Percentiles rank a stretch among this genome's conserved stretches.
phyloP scores from a whole-genome alignment of 2,888 invertebrate species.

The Adineta ricciae region DNA sequence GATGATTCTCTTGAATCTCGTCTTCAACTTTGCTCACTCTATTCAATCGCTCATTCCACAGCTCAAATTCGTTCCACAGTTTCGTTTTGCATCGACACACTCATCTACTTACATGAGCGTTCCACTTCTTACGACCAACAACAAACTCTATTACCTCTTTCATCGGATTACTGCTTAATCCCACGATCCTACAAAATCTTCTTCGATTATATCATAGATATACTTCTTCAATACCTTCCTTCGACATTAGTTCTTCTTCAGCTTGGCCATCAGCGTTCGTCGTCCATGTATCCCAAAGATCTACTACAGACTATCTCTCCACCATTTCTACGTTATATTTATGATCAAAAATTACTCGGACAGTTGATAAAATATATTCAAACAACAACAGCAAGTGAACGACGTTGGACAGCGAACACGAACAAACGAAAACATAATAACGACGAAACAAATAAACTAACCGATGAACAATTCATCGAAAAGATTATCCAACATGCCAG shows the following conservation, averaged over 20 bases:
- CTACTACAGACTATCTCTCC: background rate
- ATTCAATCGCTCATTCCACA: background rate
- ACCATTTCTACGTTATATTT: background rate
- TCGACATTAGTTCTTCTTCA: background rate
- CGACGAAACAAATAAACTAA: background rate
- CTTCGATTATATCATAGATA: background rate
- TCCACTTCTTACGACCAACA: background rate
- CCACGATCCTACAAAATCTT: background rate
- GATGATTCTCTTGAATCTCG: background rate
- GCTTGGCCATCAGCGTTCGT: background rate
- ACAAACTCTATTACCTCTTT: background rate
- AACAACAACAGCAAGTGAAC: background rate
- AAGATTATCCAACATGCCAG: conserved; percentile 7
- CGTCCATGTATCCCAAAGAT: background rate
- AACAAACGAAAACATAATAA: background rate
- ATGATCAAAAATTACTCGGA: background rate
- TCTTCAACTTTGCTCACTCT: background rate
- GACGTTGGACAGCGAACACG: background rate
- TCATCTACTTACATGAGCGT: background rate
- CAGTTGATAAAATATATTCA: conserved; percentile 7
- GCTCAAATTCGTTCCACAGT: background rate
- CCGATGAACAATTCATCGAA: conserved; percentile 17
- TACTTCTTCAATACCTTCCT: background rate
- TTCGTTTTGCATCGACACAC: background rate
- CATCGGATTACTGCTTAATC: background rate